phyloP scores from a whole-genome alignment of 1,140 invertebrate genomes.

The Halesus radiatus region DNA sequence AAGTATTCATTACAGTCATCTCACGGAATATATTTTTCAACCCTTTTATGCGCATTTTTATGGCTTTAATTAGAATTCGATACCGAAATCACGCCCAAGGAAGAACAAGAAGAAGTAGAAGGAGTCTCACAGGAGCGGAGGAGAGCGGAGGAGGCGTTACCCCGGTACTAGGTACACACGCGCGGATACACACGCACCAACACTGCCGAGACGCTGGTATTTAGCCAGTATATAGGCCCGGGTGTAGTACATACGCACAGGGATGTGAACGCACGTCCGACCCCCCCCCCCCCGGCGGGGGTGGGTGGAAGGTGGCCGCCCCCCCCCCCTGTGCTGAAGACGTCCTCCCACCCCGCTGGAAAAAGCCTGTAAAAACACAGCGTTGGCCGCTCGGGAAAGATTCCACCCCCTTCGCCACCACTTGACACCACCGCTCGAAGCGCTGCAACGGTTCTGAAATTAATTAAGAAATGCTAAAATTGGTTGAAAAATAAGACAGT shows the following conservation, averaged over 20 bases:
- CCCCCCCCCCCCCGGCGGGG: constrained; percentile 1
- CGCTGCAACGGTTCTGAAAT: constrained; percentile 43
- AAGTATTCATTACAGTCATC: constrained; percentile 37
- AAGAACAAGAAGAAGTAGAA: neutral
- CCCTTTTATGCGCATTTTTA: constrained; percentile 37
- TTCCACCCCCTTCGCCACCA: constrained; percentile 27
- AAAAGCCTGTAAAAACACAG: constrained; percentile 54
- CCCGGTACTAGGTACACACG: constrained; percentile 3
- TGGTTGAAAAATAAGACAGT: constrained; percentile 18
- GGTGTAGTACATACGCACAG: constrained; percentile 31
- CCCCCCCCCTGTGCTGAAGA: neutral
- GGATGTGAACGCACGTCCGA: constrained; percentile 54
- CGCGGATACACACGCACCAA: constrained; percentile 5
- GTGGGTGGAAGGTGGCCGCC: neutral
- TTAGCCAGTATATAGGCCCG: constrained; percentile 7
- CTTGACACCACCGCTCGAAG: constrained; percentile 36
- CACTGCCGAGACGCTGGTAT: neutral
- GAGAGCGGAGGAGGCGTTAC: constrained; percentile 10
- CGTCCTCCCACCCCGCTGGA: constrained; percentile 27
- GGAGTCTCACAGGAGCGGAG: neutral
- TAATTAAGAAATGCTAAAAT: constrained; percentile 43
- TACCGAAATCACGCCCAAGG: constrained; percentile 38
- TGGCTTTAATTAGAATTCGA: constrained; percentile 43
- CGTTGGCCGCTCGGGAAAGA: constrained; percentile 45
- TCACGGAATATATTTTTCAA: constrained; percentile 38